Conservation (phyloP, 1,140 invertebrate species). For the Drosophila nasuta region DNA sequence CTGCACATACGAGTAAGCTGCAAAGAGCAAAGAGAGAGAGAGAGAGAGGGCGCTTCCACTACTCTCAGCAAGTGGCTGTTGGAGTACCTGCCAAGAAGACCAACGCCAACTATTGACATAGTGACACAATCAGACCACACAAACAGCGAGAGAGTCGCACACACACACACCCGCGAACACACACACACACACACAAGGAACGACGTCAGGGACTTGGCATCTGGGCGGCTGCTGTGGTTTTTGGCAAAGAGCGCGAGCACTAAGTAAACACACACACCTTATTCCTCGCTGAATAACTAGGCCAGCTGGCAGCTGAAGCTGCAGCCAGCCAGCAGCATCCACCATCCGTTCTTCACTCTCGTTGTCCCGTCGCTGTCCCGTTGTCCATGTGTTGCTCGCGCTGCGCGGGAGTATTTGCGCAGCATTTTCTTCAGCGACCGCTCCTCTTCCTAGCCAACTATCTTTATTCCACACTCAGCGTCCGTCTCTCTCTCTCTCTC, state of each 20-base stretch:
- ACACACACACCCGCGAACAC: slow-evolving; percentile 1
- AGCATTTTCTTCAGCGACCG: slow-evolving; percentile 12
- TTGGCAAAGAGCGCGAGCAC: slow-evolving; percentile 46
- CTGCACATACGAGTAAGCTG: slow-evolving; percentile 25
- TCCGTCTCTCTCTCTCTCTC: background rate
- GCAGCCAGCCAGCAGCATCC: slow-evolving; percentile 14
- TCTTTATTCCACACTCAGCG: background rate
- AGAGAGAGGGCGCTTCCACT: slow-evolving; percentile 16
- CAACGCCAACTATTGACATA: slow-evolving; percentile 67
- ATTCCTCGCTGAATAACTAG: slow-evolving; percentile 64
- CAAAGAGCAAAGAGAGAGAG: slow-evolving; percentile 21
- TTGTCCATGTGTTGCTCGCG: background rate
- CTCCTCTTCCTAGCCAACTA: slow-evolving; percentile 18
- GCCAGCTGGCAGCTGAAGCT: slow-evolving; percentile 45
- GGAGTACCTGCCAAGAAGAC: slow-evolving; percentile 61
- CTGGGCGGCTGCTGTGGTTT: slow-evolving; percentile 41
- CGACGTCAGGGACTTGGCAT: slow-evolving; percentile 25
- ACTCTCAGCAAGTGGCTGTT: slow-evolving; percentile 53
- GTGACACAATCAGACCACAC: slow-evolving; percentile 66
- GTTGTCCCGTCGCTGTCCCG: background rate
- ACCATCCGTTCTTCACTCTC: background rate
- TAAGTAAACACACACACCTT: slow-evolving; percentile 66
- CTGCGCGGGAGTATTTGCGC: slow-evolving; percentile 43
- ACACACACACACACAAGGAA: slow-evolving; percentile 11
- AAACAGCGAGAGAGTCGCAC: slow-evolving; percentile 39